phyloP scores from a whole-genome alignment of 2,113 vertebrate species.

The Chitala chitala region DNA sequence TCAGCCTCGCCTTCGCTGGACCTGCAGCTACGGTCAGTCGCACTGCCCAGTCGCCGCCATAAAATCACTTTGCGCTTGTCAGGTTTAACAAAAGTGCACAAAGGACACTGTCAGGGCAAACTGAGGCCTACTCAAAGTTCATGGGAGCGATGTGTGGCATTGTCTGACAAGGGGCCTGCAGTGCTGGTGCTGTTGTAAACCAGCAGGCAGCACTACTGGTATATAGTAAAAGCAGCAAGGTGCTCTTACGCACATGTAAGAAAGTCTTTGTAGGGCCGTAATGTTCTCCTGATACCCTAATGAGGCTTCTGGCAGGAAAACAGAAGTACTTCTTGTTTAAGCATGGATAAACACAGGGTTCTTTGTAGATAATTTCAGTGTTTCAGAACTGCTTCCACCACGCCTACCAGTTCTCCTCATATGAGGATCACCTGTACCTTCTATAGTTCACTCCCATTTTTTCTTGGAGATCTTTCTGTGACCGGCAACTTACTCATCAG shows the following conservation, averaged over 20 bases:
- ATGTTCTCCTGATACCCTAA: too few relatives aligned
- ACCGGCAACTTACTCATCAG: neutral
- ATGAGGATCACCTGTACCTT: neutral
- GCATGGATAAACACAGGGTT: neutral
- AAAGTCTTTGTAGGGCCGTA: neutral
- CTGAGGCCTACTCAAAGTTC: too few relatives aligned
- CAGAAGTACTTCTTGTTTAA: neutral
- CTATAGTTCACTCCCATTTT: too few relatives aligned
- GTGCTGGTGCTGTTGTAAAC: too few relatives aligned
- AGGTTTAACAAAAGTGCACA: too few relatives aligned
- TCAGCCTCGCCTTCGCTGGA: slow-evolving; percentile 86
- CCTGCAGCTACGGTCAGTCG: slow-evolving; percentile 75
- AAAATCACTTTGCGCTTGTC: too few relatives aligned
- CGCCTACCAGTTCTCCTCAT: neutral
- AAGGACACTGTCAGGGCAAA: too few relatives aligned
- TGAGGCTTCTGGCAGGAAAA: neutral
- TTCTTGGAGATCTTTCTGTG: neutral
- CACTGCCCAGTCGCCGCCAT: neutral
- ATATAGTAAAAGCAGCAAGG: too few relatives aligned
- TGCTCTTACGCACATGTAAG: too few relatives aligned
- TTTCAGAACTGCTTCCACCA: neutral
- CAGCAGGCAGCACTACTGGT: too few relatives aligned
- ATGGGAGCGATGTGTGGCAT: too few relatives aligned
- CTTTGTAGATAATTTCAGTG: neutral
- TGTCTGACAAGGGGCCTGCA: too few relatives aligned